Base-by-base conservation (phyloP, 2,113 vertebrate genomes). In the Alaudala cheleensis region DNA sequence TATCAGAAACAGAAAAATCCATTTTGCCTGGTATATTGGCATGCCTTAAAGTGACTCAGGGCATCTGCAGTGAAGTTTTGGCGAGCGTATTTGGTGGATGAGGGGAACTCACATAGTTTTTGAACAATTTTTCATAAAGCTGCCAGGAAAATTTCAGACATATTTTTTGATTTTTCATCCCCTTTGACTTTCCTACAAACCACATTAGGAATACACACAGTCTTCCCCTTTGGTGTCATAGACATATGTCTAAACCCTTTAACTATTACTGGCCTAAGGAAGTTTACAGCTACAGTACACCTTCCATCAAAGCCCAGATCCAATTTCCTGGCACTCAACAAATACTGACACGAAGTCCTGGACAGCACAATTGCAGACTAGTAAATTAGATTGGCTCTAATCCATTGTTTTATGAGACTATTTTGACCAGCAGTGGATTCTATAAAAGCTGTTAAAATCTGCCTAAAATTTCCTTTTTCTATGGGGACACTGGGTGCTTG, bases 401-500 rank as follows among this genome's bases (percentile, higher is more conserved):
- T 70, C 40, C 5, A 7, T 5, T 39, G 21, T 26, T 69, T 81
- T 57, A 64, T 33, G 15, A 24, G 8, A 24, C 31, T 0, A 64
- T 45, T 50, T 80, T 6, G 14, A 58, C 1, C 6, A 69, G 12
- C 24, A 28, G 3, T 31, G 47, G 25, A 10, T 76, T 54, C 15
- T 73, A 39, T 6, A 73, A 56, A 61, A 90, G 33, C 45, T 73
- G 12, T 11, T 44, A 65, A 90, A 28, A 56, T 23, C 31, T 70
- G 23, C 16, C 37, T 29, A 28, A 47, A 49, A 70, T 3, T 54
- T 76, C 53, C 10, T 81, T 73, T 86, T 50, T 53, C 42, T 29
- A 1, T 28, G 16, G 7, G 71, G 56, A 60, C 28, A 61, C 11
- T n/a, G 0, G 0, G 3, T 49, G 57, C 10, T 42, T 0, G 0